Evolutionary conservation across 2,797 vertebrate genomes (phyloP), one percentile per base, ranked within the genome.

Genomic region (Poeciliopsis turneri): DNA sequence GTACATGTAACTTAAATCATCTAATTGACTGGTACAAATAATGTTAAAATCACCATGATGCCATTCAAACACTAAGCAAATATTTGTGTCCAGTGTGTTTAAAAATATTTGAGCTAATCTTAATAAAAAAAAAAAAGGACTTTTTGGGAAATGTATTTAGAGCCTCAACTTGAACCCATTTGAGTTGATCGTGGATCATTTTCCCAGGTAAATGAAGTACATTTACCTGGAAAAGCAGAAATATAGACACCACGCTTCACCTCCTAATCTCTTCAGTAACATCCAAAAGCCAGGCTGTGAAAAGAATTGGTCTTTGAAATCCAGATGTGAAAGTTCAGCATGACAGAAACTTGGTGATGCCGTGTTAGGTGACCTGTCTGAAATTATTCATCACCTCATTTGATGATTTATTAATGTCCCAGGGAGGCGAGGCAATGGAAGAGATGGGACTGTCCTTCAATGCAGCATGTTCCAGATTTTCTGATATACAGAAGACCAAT

Each of bases 301-400:
- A 28, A 84, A n/a, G 78, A 83, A 61, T 64, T 73, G 78, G 75
- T 77, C 25, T 4, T 87, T 92, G 49, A 90, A 87, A 89, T 84
- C 83, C 87, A 90, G 77, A 93, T 92, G 74, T 78, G 74, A n/a
- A 72, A 75, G 73, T 66, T 82, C 61, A 76, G 74, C 77, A 55
- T 16, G 20, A 51, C n/a, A 75, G n/a, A 73, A 76, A 78, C 75
- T 53, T 33, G 9, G 81, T n/a, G 28, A 77, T 79, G 78, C 28
- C 0, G n/a, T 51, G 87, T 82, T 90, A 89, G 89, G 76, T 33
- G 87, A 87, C 87, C 82, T 79, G 83, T 83, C 30, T 47, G 82
- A 87, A 93, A 94, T 92, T 86, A 94, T 95, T 93, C 79, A 93
- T 93, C 77, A 84, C 71, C 84, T 92, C 92, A 91, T 92, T 79